A percentile compares a stretch with the other conserved stretches of the same genome.
Conservation (phyloP, 2,113 vertebrate genomes). For the Ascaphus truei region DNA sequence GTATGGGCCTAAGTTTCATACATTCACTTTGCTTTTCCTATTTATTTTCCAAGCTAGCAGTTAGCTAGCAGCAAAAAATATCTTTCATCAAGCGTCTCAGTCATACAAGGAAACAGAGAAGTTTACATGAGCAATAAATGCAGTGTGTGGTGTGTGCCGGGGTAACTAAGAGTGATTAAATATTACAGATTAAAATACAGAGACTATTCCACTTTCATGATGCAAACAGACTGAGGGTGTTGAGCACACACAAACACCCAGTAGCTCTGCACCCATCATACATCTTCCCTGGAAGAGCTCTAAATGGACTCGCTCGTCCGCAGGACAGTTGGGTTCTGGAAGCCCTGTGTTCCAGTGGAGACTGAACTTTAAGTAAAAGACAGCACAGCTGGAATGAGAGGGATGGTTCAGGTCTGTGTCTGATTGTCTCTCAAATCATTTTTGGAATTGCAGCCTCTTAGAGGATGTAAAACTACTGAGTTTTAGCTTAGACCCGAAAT, state of each 20-base stretch:
- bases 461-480: neutral
- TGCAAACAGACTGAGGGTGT: neutral
- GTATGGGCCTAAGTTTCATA: no score
- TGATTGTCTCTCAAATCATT: neutral
- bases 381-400: slow-evolving; percentile 5
- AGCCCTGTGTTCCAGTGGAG: neutral
- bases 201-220: slow-evolving; percentile 13
- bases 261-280: neutral
- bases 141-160: slow-evolving; percentile 12
- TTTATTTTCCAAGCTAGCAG: neutral
- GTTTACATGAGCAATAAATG: slow-evolving; percentile 19
- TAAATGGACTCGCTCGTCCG: neutral
- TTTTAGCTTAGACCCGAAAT: slow-evolving; percentile 18
- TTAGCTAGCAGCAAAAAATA: slow-evolving; percentile 2
- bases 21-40: neutral
- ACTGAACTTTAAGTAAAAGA: neutral
- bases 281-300: neutral
- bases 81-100: neutral
- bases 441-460: slow-evolving; percentile 17
- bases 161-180: slow-evolving; percentile 36
- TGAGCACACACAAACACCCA: neutral
- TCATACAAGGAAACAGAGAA: slow-evolving; percentile 20
- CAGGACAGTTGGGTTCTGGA: neutral
- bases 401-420: neutral
- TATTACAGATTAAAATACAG: slow-evolving; percentile 31